These are phyloP conservation scores for Zaprionus obscuricornis DNA, from an alignment of 2,888 invertebrate species.

Conservation along the genomic window DNA sequence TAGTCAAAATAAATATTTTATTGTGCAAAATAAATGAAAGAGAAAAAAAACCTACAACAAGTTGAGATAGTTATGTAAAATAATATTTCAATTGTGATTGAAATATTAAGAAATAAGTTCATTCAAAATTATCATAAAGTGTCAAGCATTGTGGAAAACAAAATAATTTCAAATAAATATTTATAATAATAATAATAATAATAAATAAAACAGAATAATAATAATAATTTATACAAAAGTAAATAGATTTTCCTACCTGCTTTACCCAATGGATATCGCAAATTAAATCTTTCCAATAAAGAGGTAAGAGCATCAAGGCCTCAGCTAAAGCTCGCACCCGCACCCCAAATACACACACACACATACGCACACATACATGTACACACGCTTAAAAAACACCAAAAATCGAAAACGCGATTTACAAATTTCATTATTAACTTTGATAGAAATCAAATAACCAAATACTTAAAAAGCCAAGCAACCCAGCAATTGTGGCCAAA, in stretches of 20 bases:
- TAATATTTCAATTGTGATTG: slow-evolving; percentile 44
- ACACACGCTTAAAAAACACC: slow-evolving; percentile 7
- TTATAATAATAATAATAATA: slow-evolving; percentile 21
- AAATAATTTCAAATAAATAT: slow-evolving; percentile 38
- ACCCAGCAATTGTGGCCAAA: slow-evolving; percentile 48
- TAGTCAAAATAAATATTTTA: slow-evolving; percentile 19
- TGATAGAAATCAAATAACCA: slow-evolving; percentile 75
- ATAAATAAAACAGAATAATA: slow-evolving; percentile 7
- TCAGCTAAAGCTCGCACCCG: slow-evolving; percentile 46
- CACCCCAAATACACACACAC: slow-evolving; percentile 6
- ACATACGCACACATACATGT: slow-evolving; percentile 2
- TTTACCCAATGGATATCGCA: slow-evolving; percentile 69
- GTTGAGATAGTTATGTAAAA: slow-evolving; percentile 36
- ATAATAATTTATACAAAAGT: slow-evolving; percentile 46
- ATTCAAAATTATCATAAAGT: slow-evolving; percentile 42
- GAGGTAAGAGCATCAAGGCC: slow-evolving; percentile 61
- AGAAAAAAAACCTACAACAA: slow-evolving; percentile 26
- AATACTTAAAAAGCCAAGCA: slow-evolving; percentile 67
- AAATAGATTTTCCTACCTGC: slow-evolving; percentile 35
- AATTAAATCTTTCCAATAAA: slow-evolving; percentile 67
- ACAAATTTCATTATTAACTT: slow-evolving; percentile 77
- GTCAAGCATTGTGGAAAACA: slow-evolving; percentile 64
- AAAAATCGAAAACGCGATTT: slow-evolving; percentile 52
- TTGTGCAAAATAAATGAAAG: slow-evolving; percentile 37
- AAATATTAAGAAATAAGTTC: slow-evolving; percentile 46